These are phyloP conservation scores for Drosophila demipolita DNA, from an alignment of 2,888 invertebrate genomes.

Conservation along the genomic window DNA sequence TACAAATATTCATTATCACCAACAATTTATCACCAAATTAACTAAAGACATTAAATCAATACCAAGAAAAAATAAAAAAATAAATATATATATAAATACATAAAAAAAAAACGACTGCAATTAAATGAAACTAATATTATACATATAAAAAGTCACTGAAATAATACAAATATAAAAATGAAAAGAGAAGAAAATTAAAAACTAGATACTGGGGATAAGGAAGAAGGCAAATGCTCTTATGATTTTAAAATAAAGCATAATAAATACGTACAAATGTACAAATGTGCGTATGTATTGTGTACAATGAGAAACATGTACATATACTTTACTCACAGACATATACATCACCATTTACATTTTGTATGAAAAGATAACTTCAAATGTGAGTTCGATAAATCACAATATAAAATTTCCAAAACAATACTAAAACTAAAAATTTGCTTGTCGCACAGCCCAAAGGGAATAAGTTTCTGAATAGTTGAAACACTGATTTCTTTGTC, in stretches of 20 bases:
- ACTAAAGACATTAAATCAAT: constrained; percentile 32
- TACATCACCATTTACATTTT: constrained; percentile 6
- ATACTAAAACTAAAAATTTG: constrained; percentile 36
- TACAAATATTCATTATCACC: constrained; percentile 78
- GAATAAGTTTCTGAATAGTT: constrained; percentile 37
- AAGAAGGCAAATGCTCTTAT: constrained; percentile 71
- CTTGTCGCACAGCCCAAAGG: constrained; percentile 47
- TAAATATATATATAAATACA: constrained; percentile 9
- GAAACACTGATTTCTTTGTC: constrained; percentile 26
- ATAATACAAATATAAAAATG: constrained; percentile 17
- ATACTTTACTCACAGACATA: constrained; percentile 4
- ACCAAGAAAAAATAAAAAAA: constrained; percentile 18
- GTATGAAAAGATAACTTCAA: constrained; percentile 17
- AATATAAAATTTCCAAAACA: constrained; percentile 21
- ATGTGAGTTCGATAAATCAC: constrained; percentile 31
- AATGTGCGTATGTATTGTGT: constrained; percentile 29
- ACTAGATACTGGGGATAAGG: constrained; percentile 25
- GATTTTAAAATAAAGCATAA: constrained; percentile 69
- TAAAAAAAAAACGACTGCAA: constrained; percentile 57
- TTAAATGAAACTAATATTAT: constrained; percentile 43
- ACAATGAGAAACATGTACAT: constrained; percentile 19
- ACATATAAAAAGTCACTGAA: constrained; percentile 17
- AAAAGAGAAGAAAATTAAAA: constrained; percentile 13
- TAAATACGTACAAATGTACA: constrained; percentile 7
- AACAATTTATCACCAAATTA: constrained; percentile 40